These are phyloP conservation scores for Chelidonichthys spinosus DNA, from an alignment of 2,797 vertebrate genomes.

Conservation along the genomic window DNA sequence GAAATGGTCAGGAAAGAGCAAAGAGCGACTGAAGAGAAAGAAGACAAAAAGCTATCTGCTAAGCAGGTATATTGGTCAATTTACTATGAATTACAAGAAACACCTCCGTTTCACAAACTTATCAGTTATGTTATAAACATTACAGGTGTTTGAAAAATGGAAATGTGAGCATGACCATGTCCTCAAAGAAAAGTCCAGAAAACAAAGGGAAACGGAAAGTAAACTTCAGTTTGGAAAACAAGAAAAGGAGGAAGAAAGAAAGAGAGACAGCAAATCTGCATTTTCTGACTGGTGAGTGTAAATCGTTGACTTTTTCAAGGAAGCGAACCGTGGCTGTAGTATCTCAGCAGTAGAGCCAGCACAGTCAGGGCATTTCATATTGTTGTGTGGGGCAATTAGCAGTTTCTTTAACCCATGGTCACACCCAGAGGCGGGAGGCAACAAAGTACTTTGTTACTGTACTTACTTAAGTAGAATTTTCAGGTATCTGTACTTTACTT, in stretches of 20 bases:
- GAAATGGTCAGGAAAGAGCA: constrained; percentile 80
- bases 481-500: too few relatives aligned
- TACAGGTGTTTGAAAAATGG: constrained; percentile 94
- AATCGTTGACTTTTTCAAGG: background rate
- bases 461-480: too few relatives aligned
- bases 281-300: constrained; percentile 89
- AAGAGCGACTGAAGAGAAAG: constrained; percentile 81
- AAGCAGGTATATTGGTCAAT: constrained; percentile 76
- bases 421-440: too few relatives aligned
- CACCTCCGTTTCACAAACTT: background rate
- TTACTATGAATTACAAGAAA: background rate
- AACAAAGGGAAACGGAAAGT: constrained; percentile 84
- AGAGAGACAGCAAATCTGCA: constrained; percentile 83
- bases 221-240: constrained; percentile 84
- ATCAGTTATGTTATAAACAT: constrained; percentile 21
- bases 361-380: background rate
- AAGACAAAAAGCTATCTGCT: constrained; percentile 85
- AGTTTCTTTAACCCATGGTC: too few relatives aligned
- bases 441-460: too few relatives aligned
- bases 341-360: background rate
- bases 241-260: constrained; percentile 85
- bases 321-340: background rate
- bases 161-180: constrained; percentile 86
- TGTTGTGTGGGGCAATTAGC: too few relatives aligned
- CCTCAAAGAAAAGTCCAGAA: constrained; percentile 85